Percentiles rank a stretch among this genome's conserved stretches.
phyloP scores from a whole-genome alignment of 2,888 invertebrate genomes.

The Sesia apiformis region DNA sequence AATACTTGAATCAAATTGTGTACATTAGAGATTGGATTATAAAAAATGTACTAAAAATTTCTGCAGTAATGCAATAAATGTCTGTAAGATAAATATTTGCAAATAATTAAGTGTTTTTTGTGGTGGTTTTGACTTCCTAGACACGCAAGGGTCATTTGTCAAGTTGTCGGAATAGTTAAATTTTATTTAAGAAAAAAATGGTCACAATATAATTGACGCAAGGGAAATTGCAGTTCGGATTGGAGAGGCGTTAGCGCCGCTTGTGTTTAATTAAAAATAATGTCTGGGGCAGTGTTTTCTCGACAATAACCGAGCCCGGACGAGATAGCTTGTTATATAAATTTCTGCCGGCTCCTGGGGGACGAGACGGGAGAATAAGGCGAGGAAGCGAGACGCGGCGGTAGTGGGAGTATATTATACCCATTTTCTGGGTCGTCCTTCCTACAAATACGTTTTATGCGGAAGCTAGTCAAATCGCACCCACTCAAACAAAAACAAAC shows the following conservation, averaged over 20 bases:
- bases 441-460: conserved; percentile 75
- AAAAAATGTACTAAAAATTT: background rate
- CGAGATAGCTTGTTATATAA: conserved; percentile 74
- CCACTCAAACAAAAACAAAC: conserved; percentile 25
- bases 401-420: conserved; percentile 74
- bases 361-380: conserved; percentile 63
- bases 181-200: conserved; percentile 16
- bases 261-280: conserved; percentile 71
- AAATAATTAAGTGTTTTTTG: background rate
- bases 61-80: background rate
- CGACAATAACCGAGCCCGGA: conserved; percentile 66
- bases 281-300: conserved; percentile 62
- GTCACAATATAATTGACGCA: conserved; percentile 18
- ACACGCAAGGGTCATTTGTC: background rate
- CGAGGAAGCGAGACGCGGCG: conserved; percentile 46
- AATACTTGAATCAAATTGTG: too few species aligned
- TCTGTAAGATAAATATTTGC: background rate
- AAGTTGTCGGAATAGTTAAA: background rate
- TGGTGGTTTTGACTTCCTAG: background rate
- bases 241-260: conserved; percentile 39
- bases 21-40: too few species aligned
- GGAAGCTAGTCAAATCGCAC: conserved; percentile 60
- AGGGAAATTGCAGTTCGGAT: conserved; percentile 37
- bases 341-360: conserved; percentile 69
- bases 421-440: conserved; percentile 75